Evolutionary conservation across 64 coral and sea anemone species (phyloP).

Genomic region (Montipora cactus): DNA sequence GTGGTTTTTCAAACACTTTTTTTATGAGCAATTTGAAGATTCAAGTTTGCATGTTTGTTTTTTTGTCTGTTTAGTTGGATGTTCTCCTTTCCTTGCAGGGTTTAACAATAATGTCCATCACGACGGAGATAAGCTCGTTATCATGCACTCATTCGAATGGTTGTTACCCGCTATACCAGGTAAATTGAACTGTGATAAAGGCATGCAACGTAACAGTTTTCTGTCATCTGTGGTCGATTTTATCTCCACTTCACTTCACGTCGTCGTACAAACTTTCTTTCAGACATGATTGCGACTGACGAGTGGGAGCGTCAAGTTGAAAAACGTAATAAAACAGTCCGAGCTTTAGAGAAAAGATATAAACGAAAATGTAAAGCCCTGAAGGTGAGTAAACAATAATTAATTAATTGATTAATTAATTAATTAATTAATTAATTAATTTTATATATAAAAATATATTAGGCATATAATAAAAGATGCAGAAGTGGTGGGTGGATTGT

Average conservation of each 20-base stretch:
- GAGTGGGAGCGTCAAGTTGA: slow-evolving; percentile 10
- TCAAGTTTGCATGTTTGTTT: too few species aligned
- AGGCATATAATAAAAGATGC: too few species aligned
- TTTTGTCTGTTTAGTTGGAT: too few species aligned
- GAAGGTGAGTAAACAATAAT: neutral
- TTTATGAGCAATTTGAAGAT: too few species aligned
- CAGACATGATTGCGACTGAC: slow-evolving; percentile 19
- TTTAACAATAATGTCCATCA: slow-evolving; percentile 63
- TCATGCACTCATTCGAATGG: slow-evolving; percentile 74
- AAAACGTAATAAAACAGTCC: slow-evolving; percentile 14
- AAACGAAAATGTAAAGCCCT: slow-evolving; percentile 33
- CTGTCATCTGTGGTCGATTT: neutral
- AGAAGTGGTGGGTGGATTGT: too few species aligned
- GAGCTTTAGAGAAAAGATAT: slow-evolving; percentile 35
- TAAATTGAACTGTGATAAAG: slow-evolving; percentile 1
- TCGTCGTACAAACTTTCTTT: neutral
- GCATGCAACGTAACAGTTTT: neutral
- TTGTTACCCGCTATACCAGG: slow-evolving; percentile 65
- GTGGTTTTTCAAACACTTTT: too few species aligned
- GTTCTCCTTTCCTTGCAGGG: slow-evolving; percentile 15
- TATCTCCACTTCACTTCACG: neutral
- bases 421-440: too few species aligned
- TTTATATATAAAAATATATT: too few species aligned
- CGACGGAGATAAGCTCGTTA: slow-evolving; percentile 70
- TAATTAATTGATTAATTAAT: too few species aligned